Evolutionary conservation across 2,113 vertebrate species (phyloP), one percentile per base, ranked within the genome.

Genomic region (Plecturocebus donacophilus): DNA sequence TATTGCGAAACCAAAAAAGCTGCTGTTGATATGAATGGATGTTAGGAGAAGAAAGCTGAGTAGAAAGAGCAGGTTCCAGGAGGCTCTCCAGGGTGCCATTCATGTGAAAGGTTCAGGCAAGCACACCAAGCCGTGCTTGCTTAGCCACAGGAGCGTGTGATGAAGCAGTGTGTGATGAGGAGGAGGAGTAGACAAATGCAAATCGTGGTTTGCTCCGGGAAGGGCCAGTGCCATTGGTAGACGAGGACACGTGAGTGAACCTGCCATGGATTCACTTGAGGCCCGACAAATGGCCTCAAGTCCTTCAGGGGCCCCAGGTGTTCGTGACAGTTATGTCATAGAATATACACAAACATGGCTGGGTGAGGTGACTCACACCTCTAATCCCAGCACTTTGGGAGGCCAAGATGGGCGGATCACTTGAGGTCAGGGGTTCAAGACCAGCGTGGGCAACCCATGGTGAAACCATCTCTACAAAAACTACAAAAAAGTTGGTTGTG

Each of bases 161-260:
- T 20, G 27, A 6, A 20, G 30, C 30, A 8, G 25, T 8, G 5
- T 2, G 12, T 45, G 38, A 19, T 4, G 17, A 49, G 42, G n/a
- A 45, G 42, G 32, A 16, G n/a, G 32, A 6, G 4, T 1, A 3
- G 11, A 17, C 5, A 13, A 0, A 13, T 7, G 8, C 73, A 4
- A 4, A 4, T 3, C 0, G 0, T 3, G 16, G n/a, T 4, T 40
- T 49, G 27, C 19, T 40, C 89, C 4, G 6, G 16, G 13, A 40
- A 13, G 27, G 17, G 47, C 35, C 8, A 7, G 8, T 8, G 35
- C 75, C 47, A 11, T 2, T 14, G 71, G 91, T 12, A 5, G 42
- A n/a, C 49, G 73, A 54, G 71, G 35, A 66, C 52, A 4, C 20
- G 0, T 0, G 21, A 56, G 85, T 16, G 42, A 70, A 1, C 17